phyloP scores from a whole-genome alignment of 1,140 invertebrate genomes.

The Akabosia matsudoensis region DNA sequence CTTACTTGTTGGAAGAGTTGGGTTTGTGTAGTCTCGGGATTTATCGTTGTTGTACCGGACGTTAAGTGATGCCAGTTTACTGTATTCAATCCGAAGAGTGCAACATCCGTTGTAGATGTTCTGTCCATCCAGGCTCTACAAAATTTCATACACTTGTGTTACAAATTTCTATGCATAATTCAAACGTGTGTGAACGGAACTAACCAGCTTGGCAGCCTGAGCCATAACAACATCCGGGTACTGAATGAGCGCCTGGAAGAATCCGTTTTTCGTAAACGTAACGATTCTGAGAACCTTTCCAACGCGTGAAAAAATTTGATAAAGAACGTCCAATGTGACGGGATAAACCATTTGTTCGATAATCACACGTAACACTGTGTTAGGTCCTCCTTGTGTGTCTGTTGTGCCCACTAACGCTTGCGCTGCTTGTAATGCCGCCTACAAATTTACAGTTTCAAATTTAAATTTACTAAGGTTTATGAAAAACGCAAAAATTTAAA shows the following conservation, averaged over 20 bases:
- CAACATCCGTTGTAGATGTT: slow-evolving; percentile 99
- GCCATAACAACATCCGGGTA: slow-evolving; percentile 94
- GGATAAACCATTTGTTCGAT: slow-evolving; percentile 98
- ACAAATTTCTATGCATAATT: neutral
- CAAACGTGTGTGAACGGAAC: slow-evolving; percentile 49
- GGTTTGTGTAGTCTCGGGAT: slow-evolving; percentile 97
- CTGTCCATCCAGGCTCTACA: slow-evolving; percentile 89
- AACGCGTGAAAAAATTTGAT: slow-evolving; percentile 91
- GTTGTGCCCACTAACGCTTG: slow-evolving; percentile 53
- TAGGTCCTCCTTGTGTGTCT: slow-evolving; percentile 82
- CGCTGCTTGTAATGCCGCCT: slow-evolving; percentile 71
- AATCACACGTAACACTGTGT: slow-evolving; percentile 94
- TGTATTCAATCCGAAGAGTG: slow-evolving; percentile 98
- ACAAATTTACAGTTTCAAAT: no score
- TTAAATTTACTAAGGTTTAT: no score
- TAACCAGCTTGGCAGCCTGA: slow-evolving; percentile 89
- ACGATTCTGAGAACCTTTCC: slow-evolving; percentile 98
- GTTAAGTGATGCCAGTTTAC: slow-evolving; percentile 94
- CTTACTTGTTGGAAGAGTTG: slow-evolving; percentile 90
- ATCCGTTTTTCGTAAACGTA: slow-evolving; percentile 98
- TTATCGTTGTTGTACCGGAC: slow-evolving; percentile 99
- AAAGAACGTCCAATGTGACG: slow-evolving; percentile 92
- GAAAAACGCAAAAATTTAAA: slow-evolving; percentile 38
- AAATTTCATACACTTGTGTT: no score
- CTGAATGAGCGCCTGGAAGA: slow-evolving; percentile 98